A percentile compares a stretch with the other conserved stretches of the same genome.
phyloP scores from a whole-genome alignment of 2,113 vertebrate species.

The Sapayoa aenigma region DNA sequence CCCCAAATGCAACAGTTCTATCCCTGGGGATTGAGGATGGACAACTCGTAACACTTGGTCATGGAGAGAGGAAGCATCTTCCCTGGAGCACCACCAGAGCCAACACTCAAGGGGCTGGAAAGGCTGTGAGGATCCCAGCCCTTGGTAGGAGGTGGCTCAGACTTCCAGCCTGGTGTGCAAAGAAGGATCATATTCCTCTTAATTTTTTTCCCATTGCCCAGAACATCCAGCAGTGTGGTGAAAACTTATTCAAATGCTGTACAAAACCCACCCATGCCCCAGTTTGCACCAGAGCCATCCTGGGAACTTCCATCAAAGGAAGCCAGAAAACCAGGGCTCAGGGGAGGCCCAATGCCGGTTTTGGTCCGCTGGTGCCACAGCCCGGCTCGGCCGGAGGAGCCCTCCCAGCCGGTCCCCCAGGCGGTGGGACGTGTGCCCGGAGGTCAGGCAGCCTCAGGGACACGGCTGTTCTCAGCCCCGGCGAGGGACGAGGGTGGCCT shows the following conservation, averaged over 20 bases:
- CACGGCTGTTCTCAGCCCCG: not conserved
- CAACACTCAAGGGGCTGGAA: not conserved
- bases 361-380: not conserved
- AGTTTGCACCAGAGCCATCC: not conserved
- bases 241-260: not conserved
- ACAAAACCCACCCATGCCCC: not conserved
- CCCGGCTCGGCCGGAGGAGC: accelerated
- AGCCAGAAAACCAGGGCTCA: not conserved
- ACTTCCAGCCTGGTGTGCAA: not conserved
- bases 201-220: not conserved
- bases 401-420: not conserved
- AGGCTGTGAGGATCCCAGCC: not conserved
- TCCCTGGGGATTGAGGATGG: not conserved
- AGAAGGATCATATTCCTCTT: not conserved
- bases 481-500: not conserved
- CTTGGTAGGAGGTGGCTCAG: not conserved
- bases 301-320: not conserved
- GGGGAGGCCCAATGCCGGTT: not conserved
- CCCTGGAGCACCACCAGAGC: not conserved
- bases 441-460: not conserved
- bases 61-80: not conserved
- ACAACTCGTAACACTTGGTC: not conserved
- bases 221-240: not conserved
- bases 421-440: accelerated
- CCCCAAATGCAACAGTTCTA: not conserved